Base-by-base conservation (phyloP, 2,888 invertebrate genomes). In the Sarcophaga rosellei region DNA sequence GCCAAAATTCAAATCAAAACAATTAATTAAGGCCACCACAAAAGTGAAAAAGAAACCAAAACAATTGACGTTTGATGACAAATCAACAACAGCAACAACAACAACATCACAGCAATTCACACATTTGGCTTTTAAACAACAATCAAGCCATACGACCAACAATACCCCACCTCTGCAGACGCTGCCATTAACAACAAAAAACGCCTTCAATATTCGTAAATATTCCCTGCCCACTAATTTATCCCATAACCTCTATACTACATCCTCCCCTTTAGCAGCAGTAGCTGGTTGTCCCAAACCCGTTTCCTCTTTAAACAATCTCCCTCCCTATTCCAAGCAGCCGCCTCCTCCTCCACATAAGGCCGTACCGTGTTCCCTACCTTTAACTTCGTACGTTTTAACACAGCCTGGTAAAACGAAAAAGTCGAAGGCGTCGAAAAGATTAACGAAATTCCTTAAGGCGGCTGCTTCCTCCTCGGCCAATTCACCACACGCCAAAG, bases 11-110 rank as follows among this genome's bases (percentile, higher is more conserved):
- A 89, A 90, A 88, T 87, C 91, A 25, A 88, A 90, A 83, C 90
- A 91, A 81, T 85, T 91, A 72, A 86, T 90, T 4, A 90, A 91
- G 87, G 90, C 91, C 63, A 91, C 91, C 44, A 89, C 89, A 63
- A 91, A 91, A 86, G 91, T 91, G 61, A 91, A 91, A 70, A 87
- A 88, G 83, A 88, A 88, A 88, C 53, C 86, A 3, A 91, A 90
- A 86, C 92, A 92, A 88, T 90, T 91, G 77, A 89, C 89, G 61
- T 92, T 92, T 23, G 85, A 87, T 80, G 61, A 75, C 57, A 12
- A 20, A 73, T 20, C 66, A 76, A 74, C 75, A 68, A 61, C 83
- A 61, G 15, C 76, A 66, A 65, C 45, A 72, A 21, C 70, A 75
- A 59, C 65, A 66, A 21, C n/a, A 75, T 68, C 57, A 25, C 69